phyloP scores from a whole-genome alignment of 2,797 vertebrate species.

The Pangasius larnaudii region DNA sequence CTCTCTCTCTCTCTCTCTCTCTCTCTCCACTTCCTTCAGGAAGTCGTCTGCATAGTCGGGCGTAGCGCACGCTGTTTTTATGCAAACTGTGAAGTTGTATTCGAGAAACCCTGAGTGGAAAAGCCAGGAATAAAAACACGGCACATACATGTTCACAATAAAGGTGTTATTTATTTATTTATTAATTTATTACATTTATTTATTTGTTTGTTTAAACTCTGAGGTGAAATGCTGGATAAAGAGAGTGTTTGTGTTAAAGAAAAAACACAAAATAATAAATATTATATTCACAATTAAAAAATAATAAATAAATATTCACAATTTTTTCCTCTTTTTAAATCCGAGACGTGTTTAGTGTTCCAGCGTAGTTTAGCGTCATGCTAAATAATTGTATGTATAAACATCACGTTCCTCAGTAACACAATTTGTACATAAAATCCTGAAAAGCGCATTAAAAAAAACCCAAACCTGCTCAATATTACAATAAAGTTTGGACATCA shows the following conservation, averaged over 20 bases:
- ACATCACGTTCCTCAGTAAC: background rate
- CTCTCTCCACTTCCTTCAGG: background rate
- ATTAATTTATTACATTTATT: too few relatives aligned
- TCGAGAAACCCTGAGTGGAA: background rate
- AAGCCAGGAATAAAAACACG: background rate
- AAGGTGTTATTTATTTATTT: background rate
- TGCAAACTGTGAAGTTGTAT: background rate
- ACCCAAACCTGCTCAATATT: background rate
- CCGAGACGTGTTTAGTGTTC: background rate
- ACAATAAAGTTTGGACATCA: background rate
- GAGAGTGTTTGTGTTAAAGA: background rate
- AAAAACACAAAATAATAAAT: too few relatives aligned
- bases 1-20: background rate
- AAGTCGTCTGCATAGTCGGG: background rate
- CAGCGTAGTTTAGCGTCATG: background rate
- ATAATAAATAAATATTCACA: background rate
- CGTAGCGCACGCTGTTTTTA: background rate
- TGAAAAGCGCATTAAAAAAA: too few relatives aligned
- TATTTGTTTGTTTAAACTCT: too few relatives aligned
- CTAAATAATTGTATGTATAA: background rate
- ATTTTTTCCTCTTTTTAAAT: background rate
- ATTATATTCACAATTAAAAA: too few relatives aligned
- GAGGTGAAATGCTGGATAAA: background rate
- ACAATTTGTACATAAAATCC: background rate
- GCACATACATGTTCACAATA: background rate